Percentiles rank a stretch among this genome's conserved stretches.
Evolutionary conservation across 2,797 vertebrate genomes (phyloP).

Genomic region (Crocodylus rhombifer): DNA sequence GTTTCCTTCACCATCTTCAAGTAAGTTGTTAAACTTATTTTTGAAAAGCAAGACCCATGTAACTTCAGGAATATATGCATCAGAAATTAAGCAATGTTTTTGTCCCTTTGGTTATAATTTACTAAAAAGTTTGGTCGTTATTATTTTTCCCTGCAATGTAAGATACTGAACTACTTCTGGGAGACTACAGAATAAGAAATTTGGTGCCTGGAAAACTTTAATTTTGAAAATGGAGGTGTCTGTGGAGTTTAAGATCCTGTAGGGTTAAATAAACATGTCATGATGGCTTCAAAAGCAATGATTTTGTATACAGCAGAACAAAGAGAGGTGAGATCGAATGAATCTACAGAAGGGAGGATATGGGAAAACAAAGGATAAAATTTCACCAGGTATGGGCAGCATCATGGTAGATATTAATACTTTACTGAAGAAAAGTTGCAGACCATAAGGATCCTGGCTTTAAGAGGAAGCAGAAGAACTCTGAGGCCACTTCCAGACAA

Average conservation of each 20-base stretch:
- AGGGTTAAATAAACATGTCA: neutral
- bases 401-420: neutral
- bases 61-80: no score
- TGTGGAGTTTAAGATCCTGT: neutral
- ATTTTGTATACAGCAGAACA: neutral
- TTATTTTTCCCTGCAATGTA: neutral
- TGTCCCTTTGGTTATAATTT: no score
- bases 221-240: neutral
- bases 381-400: neutral
- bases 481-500: no score
- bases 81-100: no score
- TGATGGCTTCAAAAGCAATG: neutral
- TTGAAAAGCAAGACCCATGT: no score
- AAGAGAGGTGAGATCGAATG: neutral
- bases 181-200: neutral
- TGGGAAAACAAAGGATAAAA: neutral
- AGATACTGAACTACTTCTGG: neutral
- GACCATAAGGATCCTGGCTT: neutral
- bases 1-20: no score
- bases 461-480: neutral
- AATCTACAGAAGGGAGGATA: neutral
- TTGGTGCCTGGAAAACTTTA: neutral
- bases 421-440: neutral
- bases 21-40: no score
- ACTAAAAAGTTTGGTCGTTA: no score